Percentiles rank a stretch among this genome's conserved stretches.
Evolutionary conservation across 2,888 invertebrate species (phyloP).

Genomic region (Amaurobius ferox): DNA sequence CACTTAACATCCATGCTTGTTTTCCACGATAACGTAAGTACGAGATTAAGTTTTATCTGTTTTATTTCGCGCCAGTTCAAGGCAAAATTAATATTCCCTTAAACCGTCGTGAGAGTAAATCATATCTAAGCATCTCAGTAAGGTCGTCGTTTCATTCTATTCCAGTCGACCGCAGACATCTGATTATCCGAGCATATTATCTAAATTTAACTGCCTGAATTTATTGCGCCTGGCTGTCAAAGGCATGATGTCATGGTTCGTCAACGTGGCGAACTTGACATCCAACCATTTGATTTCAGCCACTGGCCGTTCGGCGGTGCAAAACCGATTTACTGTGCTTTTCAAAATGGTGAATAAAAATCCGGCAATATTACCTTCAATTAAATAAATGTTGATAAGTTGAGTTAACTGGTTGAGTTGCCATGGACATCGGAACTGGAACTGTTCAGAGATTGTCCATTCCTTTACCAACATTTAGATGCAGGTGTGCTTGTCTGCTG

Average conservation of each 20-base stretch:
- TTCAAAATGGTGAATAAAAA: not conserved
- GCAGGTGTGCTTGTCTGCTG: not conserved
- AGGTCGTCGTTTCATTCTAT: not conserved
- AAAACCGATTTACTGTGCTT: not conserved
- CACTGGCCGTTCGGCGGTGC: not conserved
- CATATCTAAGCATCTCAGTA: not conserved
- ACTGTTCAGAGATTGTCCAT: not conserved
- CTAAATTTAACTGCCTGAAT: not conserved
- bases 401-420: too few relatives aligned
- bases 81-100: not conserved
- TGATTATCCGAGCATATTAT: not conserved
- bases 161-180: not conserved
- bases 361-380: too few relatives aligned
- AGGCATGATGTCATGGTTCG: not conserved
- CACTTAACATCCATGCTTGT: too few relatives aligned
- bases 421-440: too few relatives aligned
- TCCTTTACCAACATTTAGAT: not conserved
- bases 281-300: not conserved
- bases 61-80: not conserved
- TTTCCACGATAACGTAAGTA: too few relatives aligned
- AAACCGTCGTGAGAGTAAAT: not conserved
- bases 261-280: not conserved
- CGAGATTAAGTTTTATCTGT: too few relatives aligned
- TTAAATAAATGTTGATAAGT: too few relatives aligned
- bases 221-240: not conserved